Evolutionary conservation across 2,888 invertebrate species (phyloP).

Genomic region (Mystacides longicornis): DNA sequence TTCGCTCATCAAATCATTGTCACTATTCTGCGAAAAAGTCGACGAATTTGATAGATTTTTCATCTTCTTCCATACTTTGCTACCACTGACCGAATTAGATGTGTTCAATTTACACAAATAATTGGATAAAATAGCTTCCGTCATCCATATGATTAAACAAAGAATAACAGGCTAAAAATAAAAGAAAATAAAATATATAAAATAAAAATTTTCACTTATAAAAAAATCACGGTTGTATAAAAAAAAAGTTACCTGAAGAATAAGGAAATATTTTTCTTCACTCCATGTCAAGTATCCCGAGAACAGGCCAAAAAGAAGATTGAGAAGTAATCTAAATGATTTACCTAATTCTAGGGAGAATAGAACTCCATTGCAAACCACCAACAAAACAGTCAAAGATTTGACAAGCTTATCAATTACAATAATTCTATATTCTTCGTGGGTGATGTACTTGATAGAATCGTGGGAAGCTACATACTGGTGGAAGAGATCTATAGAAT

Average conservation of each 20-base stretch:
- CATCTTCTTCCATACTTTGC: slow-evolving; percentile 14
- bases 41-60: slow-evolving; percentile 21
- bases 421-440: background rate
- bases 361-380: background rate
- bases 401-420: too few relatives aligned
- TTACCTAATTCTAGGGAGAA: slow-evolving; percentile 13
- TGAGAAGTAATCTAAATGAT: slow-evolving; percentile 13
- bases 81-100: background rate
- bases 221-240: background rate
- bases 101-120: too few relatives aligned
- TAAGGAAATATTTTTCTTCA: slow-evolving; percentile 16
- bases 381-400: background rate
- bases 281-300: slow-evolving; percentile 12
- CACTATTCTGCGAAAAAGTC: background rate
- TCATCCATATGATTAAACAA: background rate
- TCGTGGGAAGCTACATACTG: background rate
- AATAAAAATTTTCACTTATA: too few relatives aligned
- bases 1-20: slow-evolving; percentile 14
- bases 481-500: background rate
- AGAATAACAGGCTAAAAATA: background rate
- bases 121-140: background rate
- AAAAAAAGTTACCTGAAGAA: slow-evolving; percentile 21
- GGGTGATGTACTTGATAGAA: background rate
- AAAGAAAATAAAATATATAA: background rate
- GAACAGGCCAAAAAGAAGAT: slow-evolving; percentile 15